Base-by-base conservation (phyloP, 2,113 vertebrate genomes). In the Pyxicephalus adspersus region DNA sequence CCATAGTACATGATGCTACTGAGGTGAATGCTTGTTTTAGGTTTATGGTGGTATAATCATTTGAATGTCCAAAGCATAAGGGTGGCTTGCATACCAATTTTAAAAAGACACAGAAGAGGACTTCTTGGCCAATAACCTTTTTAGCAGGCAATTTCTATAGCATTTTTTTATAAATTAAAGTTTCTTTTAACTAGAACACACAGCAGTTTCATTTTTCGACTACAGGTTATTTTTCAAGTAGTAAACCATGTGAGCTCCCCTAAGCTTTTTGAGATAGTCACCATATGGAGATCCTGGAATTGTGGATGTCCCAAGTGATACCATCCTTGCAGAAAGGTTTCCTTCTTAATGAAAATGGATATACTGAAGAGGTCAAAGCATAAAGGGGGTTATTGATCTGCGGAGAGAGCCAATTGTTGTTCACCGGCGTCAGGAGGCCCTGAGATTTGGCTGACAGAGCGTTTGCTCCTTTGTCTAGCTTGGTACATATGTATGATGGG, bases 311-410 rank as follows among this genome's bases (percentile, higher is more conserved):
- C 67, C 64, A 65, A 67, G 63, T 66, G 64, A 66, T 28, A 66
- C 22, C 34, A 64, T 57, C 76, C 51, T 68, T 67, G 76, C 51
- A 68, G 58, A 64, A 28, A 78, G 76, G 76, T 68, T 58, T 78
- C 51, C 26, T 78, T 13, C 64, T 45, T 67, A 78, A 68, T 78
- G 64, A 67, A 77, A 77, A 77, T 65, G 76, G 76, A 77, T 76
- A 76, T 76, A 45, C 51, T n/a, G 76, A 77, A 65, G 61, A 77
- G 76, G 76, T 77, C 76, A 77, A 38, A 29, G n/a, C 38, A 76
- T 64, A 77, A 77, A 55, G 61, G 50, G n/a, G 76, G 25, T 66
- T 77, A 77, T 77, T 77, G 76, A 77, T 77, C 76, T 63, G 23
- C 22, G 45, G 26, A 65, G 52, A 54, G 61, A 77, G 75, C 61